Conservation (phyloP, 2,113 vertebrate species). For the Sorex fumeus region DNA sequence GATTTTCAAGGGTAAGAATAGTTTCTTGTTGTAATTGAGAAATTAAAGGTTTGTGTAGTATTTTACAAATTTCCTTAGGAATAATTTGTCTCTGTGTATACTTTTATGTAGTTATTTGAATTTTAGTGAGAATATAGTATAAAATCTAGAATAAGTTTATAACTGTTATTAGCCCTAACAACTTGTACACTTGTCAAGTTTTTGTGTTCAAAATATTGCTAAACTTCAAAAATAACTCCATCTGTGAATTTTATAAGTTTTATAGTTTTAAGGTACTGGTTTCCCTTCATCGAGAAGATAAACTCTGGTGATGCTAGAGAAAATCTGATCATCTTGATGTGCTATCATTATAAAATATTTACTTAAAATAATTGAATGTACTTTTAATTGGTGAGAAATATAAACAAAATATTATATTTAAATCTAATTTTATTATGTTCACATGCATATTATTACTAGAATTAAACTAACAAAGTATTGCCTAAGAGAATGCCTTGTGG, state of each 20-base stretch:
- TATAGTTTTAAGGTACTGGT: neutral
- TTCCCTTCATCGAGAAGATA: neutral
- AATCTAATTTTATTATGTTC: conserved; percentile 39
- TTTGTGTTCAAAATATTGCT: conserved; percentile 43
- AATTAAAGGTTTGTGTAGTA: neutral
- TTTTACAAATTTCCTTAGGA: conserved; percentile 44
- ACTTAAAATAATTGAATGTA: conserved; percentile 57
- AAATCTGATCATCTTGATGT: conserved; percentile 27
- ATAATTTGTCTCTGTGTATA: neutral
- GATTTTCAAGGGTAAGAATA: conserved; percentile 2
- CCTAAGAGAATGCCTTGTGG: neutral
- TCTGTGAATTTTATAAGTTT: conserved; percentile 34
- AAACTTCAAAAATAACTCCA: conserved; percentile 22
- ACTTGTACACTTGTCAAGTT: conserved; percentile 23
- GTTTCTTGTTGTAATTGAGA: neutral
- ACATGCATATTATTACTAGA: conserved; percentile 18
- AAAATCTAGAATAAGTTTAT: conserved; percentile 12
- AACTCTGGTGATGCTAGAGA: conserved; percentile 14
- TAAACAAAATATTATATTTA: conserved; percentile 42
- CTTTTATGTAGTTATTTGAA: neutral
- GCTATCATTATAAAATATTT: neutral
- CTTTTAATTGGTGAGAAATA: neutral
- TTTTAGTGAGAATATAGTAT: neutral
- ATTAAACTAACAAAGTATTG: conserved; percentile 40
- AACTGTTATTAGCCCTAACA: conserved; percentile 15